Evolutionary conservation across 2,888 invertebrate species (phyloP), one percentile per base, ranked within the genome.

Genomic region (Ariolimax columbianus): DNA sequence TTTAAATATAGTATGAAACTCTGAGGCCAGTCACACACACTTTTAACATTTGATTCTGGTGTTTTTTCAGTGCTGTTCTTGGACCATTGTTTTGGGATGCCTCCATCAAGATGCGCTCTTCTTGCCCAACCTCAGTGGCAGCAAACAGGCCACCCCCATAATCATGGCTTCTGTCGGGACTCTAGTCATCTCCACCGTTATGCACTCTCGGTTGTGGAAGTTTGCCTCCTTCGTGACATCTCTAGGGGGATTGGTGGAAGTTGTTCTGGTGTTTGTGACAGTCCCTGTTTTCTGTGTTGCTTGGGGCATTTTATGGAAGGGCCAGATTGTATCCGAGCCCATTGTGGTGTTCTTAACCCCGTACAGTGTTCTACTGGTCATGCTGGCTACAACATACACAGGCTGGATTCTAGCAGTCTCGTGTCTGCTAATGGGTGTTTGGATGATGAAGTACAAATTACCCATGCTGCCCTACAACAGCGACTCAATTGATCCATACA

Each of bases 291-390:
- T 89, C 87, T 89, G 89, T 66, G 88, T 90, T 11, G 86, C 91
- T 14, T 90, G 89, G 89, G 90, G 89, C 11, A 88, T 92, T n/a
- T 81, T 92, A 72, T 92, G 92, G 91, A 80, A 87, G 40, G 88
- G 89, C 4, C 17, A 84, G 47, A 80, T 90, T 17, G 78, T 90
- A 68, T 89, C 89, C 2, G 92, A 92, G 81, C 88, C 91, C 59
- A 85, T 89, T 36, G 91, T 91, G 9, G 91, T 92, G 81, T 92
- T 92, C 85, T 83, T 89, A 11, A 85, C 91, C 66, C 92, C 92
- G 11, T 68, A 91, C 63, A 90, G 91, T 84, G 87, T 88, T 11
- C 86, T 91, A 75, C 87, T 91, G 79, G 72, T 91, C 40, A 83
- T 92, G 63, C 88, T 90, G 55, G 90, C 89, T 1, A 90, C 90